Base-by-base conservation (phyloP, 1,140 invertebrate genomes). In the Drosophila neocordata region DNA sequence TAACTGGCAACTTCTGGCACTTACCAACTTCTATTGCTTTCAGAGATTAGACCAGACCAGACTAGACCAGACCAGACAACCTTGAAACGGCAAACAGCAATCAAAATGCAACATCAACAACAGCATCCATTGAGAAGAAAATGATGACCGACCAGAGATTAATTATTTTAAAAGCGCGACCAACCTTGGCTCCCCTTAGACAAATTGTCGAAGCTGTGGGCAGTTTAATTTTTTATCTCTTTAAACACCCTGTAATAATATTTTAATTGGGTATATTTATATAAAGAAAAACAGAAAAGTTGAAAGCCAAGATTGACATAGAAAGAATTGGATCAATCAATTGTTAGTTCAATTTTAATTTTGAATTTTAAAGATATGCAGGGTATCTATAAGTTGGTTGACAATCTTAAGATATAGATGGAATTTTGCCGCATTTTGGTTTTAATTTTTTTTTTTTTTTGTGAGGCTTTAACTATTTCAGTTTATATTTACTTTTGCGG, bases 121-220 rank as follows among this genome's bases (percentile, higher is more conserved):
- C 58, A 44, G 58, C 11, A 56, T 53, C 41, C 41, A 48, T 48
- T 20, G 8, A 48, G 41, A 48, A 20, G 41, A 18, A 20, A 48
- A 48, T 41, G 69, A 62, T 59, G 71, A 66, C 71, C 57, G 63
- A 57, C 63, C 41, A 71, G 60, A 88, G 78, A 87, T 88, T 82
- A 79, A 87, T 79, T 76, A 76, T 88, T 87, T 88, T 67, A 69
- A 48, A 78, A 82, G 78, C 83, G 64, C 56, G 59, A 44, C 51
- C 51, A 73, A 68, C 82, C 82, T 85, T 85, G 82, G 65, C 31
- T 52, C 15, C 67, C 34, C 60, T 58, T 59, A 66, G 60, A 69
- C 56, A 64, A 55, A 60, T 59, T 69, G 58, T 74, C 52, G 58
- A 73, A 27, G 31, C 53, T 62, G 56, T 67, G 35, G 67, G 20